Percentiles rank a stretch among this genome's conserved stretches.
Evolutionary conservation across 2,888 invertebrate genomes (phyloP).

Genomic region (Apoderus coryli): DNA sequence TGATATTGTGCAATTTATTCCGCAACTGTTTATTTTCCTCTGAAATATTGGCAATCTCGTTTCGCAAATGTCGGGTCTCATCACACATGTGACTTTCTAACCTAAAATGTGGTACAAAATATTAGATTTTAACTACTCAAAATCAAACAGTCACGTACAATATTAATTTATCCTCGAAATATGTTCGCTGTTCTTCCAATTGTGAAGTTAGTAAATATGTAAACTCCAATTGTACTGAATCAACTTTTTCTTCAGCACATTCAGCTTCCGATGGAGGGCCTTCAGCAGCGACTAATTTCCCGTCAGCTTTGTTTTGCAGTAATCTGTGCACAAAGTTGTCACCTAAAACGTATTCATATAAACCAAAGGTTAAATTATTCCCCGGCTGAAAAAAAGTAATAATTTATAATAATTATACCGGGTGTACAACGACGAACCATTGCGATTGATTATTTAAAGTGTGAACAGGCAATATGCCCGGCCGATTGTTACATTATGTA

Average conservation of each 20-base stretch:
- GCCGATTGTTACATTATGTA: too few relatives aligned
- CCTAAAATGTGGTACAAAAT: constrained; percentile 18
- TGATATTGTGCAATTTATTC: constrained; percentile 38
- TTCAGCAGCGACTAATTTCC: constrained; percentile 77
- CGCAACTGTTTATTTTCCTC: constrained; percentile 36
- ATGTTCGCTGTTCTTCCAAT: constrained; percentile 82
- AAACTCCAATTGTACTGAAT: constrained; percentile 91
- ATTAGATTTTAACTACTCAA: neutral
- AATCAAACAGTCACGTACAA: constrained; percentile 27
- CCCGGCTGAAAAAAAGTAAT: too few relatives aligned
- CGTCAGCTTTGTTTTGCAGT: constrained; percentile 92
- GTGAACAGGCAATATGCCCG: too few relatives aligned
- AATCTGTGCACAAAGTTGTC: constrained; percentile 52
- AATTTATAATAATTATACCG: too few relatives aligned
- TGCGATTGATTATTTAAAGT: too few relatives aligned
- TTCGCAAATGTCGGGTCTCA: constrained; percentile 29
- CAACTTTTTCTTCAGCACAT: constrained; percentile 66
- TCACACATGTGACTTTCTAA: constrained; percentile 28
- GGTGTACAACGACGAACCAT: too few relatives aligned
- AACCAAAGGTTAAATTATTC: too few relatives aligned
- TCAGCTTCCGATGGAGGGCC: constrained; percentile 47
- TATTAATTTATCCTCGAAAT: constrained; percentile 71
- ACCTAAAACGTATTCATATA: constrained; percentile 17
- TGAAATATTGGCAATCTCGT: constrained; percentile 33
- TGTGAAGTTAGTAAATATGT: constrained; percentile 92